Conservation (phyloP, 35 echinoderm and acorn worm genomes). For the Amphiura filiformis region DNA sequence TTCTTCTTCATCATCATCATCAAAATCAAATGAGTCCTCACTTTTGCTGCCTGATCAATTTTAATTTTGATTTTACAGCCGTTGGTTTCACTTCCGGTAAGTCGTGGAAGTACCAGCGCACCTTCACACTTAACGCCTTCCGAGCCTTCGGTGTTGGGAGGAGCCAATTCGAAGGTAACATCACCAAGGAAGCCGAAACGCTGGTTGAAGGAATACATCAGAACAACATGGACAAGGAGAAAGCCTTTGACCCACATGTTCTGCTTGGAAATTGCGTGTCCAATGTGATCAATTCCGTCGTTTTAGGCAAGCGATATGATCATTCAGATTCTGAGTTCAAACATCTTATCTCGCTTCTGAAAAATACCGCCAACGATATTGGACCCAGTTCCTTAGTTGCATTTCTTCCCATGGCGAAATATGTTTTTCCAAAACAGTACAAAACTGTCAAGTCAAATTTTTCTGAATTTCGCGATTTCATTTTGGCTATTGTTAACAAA, state of each 20-base stretch:
- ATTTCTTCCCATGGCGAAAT: neutral
- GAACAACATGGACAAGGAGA: neutral
- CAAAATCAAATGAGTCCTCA: too few species aligned
- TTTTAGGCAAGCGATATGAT: conserved; percentile 37
- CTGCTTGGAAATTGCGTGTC: conserved; percentile 19
- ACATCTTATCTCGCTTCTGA: neutral
- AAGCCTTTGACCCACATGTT: conserved; percentile 31
- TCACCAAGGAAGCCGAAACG: too few species aligned
- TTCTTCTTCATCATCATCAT: too few species aligned
- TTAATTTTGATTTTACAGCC: too few species aligned
- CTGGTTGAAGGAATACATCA: neutral
- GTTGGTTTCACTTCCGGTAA: too few species aligned
- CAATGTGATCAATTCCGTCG: conserved; percentile 48
- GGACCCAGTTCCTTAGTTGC: neutral
- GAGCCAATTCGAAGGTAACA: too few species aligned
- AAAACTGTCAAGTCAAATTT: neutral
- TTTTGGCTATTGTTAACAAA: neutral
- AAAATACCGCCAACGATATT: neutral
- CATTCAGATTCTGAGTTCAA: conserved; percentile 35
- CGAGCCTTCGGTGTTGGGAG: too few species aligned
- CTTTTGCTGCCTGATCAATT: too few species aligned
- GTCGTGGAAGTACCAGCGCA: too few species aligned
- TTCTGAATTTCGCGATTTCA: neutral
- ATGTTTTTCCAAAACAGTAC: neutral
- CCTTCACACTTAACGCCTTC: too few species aligned